Base-by-base conservation (phyloP, 2,113 vertebrate species). In the Urocolius indicus region DNA sequence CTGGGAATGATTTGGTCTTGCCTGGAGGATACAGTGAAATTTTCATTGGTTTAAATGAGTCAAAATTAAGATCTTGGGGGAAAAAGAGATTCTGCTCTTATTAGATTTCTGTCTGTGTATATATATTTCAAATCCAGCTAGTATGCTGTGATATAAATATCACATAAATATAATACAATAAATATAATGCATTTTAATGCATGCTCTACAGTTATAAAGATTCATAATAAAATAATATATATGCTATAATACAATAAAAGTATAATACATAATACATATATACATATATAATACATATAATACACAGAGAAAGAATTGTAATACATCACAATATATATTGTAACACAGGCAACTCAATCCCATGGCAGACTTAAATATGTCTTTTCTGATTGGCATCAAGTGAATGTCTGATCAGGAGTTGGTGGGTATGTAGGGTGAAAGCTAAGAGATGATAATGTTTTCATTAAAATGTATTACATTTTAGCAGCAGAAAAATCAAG, bases 91-190 rank as follows among this genome's bases (percentile, higher is more conserved):
- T 2, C 21, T 46, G 7, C 8, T 82, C 1, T 45, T 65, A 29
- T 58, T 48, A 45, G 7, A 4, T 7, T 27, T 34, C 91, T 59
- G 10, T 14, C 13, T 65, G 14, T 65, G 23, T 36, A 81, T 79
- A 6, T 48, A 65, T 68, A 57, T 80, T 63, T 6, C 10, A 84
- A 66, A 63, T 36, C 10, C 10, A 36, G 5, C 5, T 65, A 49
- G 1, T 32, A 3, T 18, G 10, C 51, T 1, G 0, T 82, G 45
- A 20, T 7, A 29, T 46, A 71, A 18, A 41, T 41, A 41, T 41
- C 9, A 16, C 4, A 17, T 43, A 32, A 51, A 20, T 59, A 26
- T 34, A 18, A 9, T 61, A 3, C 26, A 68, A 69, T 75, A 86
- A 76, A 78, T 19, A 34, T 16, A 61, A 68, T 13, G 46, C 3